Evolutionary conservation across 2,888 invertebrate species (phyloP), one percentile per base, ranked within the genome.

Genomic region (Sepioteuthis lessoniana): DNA sequence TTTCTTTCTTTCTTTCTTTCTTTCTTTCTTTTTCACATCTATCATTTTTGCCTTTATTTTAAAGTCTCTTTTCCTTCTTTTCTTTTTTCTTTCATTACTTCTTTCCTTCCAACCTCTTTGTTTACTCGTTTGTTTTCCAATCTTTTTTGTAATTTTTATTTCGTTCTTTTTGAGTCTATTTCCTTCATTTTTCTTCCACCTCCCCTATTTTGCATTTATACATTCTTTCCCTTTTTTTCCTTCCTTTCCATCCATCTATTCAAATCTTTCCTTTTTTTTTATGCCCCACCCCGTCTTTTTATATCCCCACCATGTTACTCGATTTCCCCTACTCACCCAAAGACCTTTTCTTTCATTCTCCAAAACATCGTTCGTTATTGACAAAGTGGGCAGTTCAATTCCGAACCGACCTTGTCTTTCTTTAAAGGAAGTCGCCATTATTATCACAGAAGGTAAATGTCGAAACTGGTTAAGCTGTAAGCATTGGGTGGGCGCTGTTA

Each of bases 401-500:
- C 76, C n/a, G 76, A 76, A 76, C 76, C n/a, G n/a, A 76, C 76
- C n/a, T 16, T 35, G n/a, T 76, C 76, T n/a, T 35, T n/a, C 76
- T 76, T 76, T n/a, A 76, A 76, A 76, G 76, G 76, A 76, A 76
- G 76, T 76, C 76, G 76, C 13, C 76, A 16, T 76, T 8, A n/a
- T 76, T 76, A n/a, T 76, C 76, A n/a, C 76, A n/a, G 76, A 35
- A 76, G n/a, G 76, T 76, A 76, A 76, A 76, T 76, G 76, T 76
- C 76, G n/a, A 76, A 76, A 76, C 76, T 13, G 76, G 76, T n/a
- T 10, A 13, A 76, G 76, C n/a, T 76, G n/a, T 76, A 35, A 35
- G 76, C 35, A 35, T n/a, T n/a, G 76, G 76, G n/a, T 76, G n/a
- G 76, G n/a, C 19, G 76, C 76, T 76, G 76, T 25, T 35, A n/a